Evolutionary conservation across 2,888 invertebrate species (phyloP).

Genomic region (Sarcophaga carnaria): DNA sequence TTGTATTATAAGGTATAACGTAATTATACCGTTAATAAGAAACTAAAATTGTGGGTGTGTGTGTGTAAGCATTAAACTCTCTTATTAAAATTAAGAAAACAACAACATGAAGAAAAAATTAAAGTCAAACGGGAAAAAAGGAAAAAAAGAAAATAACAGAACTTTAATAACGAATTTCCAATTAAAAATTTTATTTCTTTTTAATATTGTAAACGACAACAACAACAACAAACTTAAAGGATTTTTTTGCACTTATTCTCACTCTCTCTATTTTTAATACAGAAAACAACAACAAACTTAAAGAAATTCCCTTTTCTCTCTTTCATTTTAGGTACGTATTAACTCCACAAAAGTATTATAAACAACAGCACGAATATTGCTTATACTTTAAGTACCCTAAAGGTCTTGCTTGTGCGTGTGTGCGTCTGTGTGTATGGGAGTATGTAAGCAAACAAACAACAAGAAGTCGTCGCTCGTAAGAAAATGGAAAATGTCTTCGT

Average conservation of each 20-base stretch:
- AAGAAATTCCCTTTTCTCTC: background rate
- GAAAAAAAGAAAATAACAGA: background rate
- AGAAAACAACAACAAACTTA: background rate
- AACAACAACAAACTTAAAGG: too few relatives aligned
- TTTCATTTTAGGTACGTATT: background rate
- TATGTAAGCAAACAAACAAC: background rate
- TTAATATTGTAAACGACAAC: too few relatives aligned
- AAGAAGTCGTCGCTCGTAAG: background rate
- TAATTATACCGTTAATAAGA: too few relatives aligned
- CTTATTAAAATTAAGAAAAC: background rate
- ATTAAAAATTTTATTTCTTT: constrained; percentile 33
- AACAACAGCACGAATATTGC: background rate
- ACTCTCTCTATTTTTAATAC: too few relatives aligned
- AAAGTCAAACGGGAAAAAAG: constrained; percentile 9
- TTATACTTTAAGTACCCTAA: background rate
- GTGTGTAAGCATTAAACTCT: too few relatives aligned
- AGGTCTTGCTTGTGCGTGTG: too few relatives aligned
- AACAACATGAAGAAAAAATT: background rate
- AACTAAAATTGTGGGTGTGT: too few relatives aligned
- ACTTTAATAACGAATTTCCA: constrained; percentile 48
- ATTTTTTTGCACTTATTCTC: too few relatives aligned
- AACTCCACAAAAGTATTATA: background rate
- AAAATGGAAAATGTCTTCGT: constrained; percentile 45
- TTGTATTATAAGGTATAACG: too few relatives aligned
- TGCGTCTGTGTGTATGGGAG: background rate